Conservation (phyloP, 2,888 invertebrate species). For the Elmis aenea region DNA sequence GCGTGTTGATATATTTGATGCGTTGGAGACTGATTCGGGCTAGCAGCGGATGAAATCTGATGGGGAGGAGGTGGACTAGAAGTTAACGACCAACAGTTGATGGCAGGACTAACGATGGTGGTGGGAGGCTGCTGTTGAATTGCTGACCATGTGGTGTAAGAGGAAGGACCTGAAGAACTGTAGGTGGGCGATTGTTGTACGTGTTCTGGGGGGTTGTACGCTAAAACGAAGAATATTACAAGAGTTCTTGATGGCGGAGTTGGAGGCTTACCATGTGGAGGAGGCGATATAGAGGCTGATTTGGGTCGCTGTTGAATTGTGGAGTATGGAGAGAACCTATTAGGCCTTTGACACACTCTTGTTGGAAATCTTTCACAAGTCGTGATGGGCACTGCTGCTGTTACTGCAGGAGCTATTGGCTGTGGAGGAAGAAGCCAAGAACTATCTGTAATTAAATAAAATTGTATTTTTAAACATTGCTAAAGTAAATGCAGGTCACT, state of each 20-base stretch:
- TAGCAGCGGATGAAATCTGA: conserved; percentile 39
- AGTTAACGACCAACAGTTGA: conserved; percentile 46
- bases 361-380: conserved; percentile 32
- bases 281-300: conserved; percentile 44
- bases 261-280: conserved; percentile 40
- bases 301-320: conserved; percentile 38
- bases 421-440: conserved; percentile 48
- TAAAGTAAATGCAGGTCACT: too few relatives aligned
- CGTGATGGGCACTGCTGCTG: conserved; percentile 35
- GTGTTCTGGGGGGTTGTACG: conserved; percentile 46
- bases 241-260: background rate
- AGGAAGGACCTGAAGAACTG: conserved; percentile 32
- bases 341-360: conserved; percentile 25
- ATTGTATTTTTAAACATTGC: too few relatives aligned
- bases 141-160: conserved; percentile 43
- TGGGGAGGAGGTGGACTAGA: conserved; percentile 45
- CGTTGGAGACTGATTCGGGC: conserved; percentile 43
- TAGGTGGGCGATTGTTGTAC: conserved; percentile 40
- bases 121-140: conserved; percentile 41
- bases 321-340: conserved; percentile 42
- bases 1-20: conserved; percentile 43
- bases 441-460: conserved; percentile 42
- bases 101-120: conserved; percentile 39
- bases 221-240: conserved; percentile 24
- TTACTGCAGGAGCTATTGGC: conserved; percentile 41